Evolutionary conservation across 2,797 vertebrate genomes (phyloP), one percentile per base, ranked within the genome.

Genomic region (Hipposideros larvatus): DNA sequence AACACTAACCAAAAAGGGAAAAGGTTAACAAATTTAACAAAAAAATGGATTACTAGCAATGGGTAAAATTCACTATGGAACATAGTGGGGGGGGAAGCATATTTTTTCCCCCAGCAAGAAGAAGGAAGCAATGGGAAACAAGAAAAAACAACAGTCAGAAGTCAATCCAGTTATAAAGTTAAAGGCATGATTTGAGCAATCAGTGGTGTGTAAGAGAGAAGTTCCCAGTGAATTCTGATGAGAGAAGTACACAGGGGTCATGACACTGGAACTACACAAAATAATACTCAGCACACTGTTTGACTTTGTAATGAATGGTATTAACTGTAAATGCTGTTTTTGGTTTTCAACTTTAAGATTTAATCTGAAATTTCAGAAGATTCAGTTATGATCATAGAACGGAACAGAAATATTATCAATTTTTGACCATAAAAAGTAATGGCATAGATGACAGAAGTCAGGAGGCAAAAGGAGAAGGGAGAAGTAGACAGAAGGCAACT

Each of bases 121-220:
- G 43, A 84, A 57, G 11, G 80, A 82, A 93, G n/a, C 43, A 79
- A 89, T 11, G n/a, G 51, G 51, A 86, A 91, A 89, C 26, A 82
- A 77, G 46, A 18, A 55, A 87, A 89, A n/a, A 86, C 37, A 73
- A 57, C 8, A 43, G 22, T 53, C 77, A 55, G 79, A 82, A 83
- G 51, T 26, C 75, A 21, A 10, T 48, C 28, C 48, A 24, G n/a
- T 43, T 55, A 55, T 4, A 41, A 82, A 66, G 37, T 28, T 48
- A 71, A 51, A 26, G 85, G 89, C 26, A 34, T 4, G 31, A 61
- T 37, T 79, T 48, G 68, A 61, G 43, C 57, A 15, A 34, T 22
- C 15, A 8, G 9, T 16, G 65, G 7, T 37, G 7, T 18, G 0
- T 4, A 21, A n/a, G n/a, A n/a, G 53, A 37, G 74, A 87, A 73